Base-by-base conservation (phyloP, 2,113 vertebrate species). In the Rhegmatorhina hoffmannsi region DNA sequence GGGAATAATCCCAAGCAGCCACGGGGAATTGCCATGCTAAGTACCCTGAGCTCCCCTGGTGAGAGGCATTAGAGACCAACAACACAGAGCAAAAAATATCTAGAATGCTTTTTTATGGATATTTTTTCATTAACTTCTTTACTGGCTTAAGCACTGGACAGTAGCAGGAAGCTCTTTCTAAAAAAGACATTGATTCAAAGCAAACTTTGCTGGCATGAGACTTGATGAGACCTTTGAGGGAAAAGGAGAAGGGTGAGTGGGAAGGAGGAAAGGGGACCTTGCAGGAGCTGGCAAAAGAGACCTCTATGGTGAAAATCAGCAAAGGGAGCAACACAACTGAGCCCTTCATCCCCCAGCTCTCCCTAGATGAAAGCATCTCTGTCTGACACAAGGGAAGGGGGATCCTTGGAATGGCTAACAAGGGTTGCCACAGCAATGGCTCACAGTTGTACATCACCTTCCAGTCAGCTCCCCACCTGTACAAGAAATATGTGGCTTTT, bases 361-460 rank as follows among this genome's bases (percentile, higher is more conserved):
- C 95, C 24, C 66, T 91, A 99, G 99, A 99, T 97, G 98, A 99
- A 97, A 98, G 97, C 93, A 99, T 98, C 96, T 97, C 98, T 9
- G 2, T 99, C 53, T 95, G 89, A 81, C 98, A 99, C 94, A 96
- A 95, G 81, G 98, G 98, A 96, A 98, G 98, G 60, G 98, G 98
- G 36, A 93, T 98, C 90, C 97, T 99, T 1, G 97, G 98, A 83
- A 99, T 99, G 99, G 98, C 98, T 92, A 99, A 98, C 96, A 98
- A 98, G 89, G 98, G 99, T 53, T 89, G 80, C n/a, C 98, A 99
- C 81, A 99, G 93, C 90, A 99, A 99, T 5, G 97, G 95, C 44
- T 99, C 98, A 3, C 98, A 99, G 92, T 99, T 99, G 96, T 99
- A 99, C 90, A 98, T 99, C 96, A 99, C 98, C 25, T 96, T 99